Evolutionary conservation across 2,888 invertebrate genomes (phyloP).

Genomic region (Trachelus troglodyta): DNA sequence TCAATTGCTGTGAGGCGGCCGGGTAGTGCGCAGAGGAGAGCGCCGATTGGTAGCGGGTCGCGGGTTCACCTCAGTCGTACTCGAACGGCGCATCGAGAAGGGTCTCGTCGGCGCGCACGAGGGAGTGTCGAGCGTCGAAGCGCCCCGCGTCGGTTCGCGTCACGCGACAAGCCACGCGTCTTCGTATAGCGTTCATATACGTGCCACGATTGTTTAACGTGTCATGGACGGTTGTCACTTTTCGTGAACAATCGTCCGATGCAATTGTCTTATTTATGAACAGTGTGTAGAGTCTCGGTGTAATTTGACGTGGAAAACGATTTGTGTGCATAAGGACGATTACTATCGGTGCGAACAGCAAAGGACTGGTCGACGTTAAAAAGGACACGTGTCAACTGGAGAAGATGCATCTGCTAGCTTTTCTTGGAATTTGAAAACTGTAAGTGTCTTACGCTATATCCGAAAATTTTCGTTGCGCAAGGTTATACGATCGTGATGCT

Average conservation of each 20-base stretch:
- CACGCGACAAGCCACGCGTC: conserved; percentile 9
- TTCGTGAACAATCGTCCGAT: background rate
- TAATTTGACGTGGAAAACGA: background rate
- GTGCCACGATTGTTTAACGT: background rate
- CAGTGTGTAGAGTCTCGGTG: background rate
- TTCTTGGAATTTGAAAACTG: background rate
- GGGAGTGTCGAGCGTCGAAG: conserved; percentile 1
- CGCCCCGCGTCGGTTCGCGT: conserved; percentile 4
- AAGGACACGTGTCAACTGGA: background rate
- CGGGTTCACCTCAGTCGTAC: conserved; percentile 58
- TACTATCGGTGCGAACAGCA: background rate
- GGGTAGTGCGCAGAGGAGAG: conserved; percentile 47
- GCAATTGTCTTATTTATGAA: background rate
- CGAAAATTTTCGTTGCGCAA: background rate
- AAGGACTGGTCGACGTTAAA: background rate
- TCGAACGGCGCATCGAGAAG: conserved; percentile 62
- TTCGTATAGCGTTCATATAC: conserved; percentile 17
- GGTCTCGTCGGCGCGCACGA: conserved; percentile 33
- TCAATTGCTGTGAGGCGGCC: conserved; percentile 47
- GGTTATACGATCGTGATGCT: background rate
- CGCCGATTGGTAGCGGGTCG: conserved; percentile 49
- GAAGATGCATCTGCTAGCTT: background rate
- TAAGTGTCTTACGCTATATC: background rate
- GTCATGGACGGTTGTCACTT: background rate
- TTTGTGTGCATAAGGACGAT: background rate